These are phyloP conservation scores for Actenoides hombroni DNA, from an alignment of 2,113 vertebrate genomes.

Conservation along the genomic window DNA sequence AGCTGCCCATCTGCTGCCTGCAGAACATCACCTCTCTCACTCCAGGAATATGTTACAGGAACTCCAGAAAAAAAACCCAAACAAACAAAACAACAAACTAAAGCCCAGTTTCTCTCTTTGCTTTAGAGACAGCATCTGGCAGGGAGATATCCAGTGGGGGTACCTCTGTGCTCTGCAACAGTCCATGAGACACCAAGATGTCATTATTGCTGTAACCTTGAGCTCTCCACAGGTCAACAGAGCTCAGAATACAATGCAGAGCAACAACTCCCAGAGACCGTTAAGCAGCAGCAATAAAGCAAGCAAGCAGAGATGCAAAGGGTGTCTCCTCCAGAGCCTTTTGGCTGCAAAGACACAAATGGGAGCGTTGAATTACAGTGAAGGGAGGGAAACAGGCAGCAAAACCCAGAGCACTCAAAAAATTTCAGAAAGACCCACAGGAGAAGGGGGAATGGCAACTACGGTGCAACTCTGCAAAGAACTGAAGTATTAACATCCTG, in stretches of 20 bases:
- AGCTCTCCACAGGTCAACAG: neutral
- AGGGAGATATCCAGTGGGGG: neutral
- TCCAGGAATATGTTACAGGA: neutral
- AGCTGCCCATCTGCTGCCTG: neutral
- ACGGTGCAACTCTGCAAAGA: neutral
- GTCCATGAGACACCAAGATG: neutral
- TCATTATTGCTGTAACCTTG: neutral
- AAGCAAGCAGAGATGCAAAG: conserved; percentile 25
- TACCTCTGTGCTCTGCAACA: neutral
- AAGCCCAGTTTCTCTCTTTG: neutral
- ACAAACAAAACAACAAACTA: neutral
- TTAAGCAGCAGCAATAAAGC: conserved; percentile 18
- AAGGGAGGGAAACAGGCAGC: neutral
- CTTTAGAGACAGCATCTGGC: neutral
- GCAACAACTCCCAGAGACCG: neutral
- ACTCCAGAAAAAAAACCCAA: neutral
- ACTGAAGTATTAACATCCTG: neutral
- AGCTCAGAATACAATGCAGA: neutral
- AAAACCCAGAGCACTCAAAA: neutral
- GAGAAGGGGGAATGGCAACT: neutral
- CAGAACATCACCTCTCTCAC: neutral
- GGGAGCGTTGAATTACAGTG: neutral
- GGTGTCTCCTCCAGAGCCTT: conserved; percentile 14
- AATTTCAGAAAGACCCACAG: neutral
- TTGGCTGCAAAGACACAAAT: conserved; percentile 23